phyloP scores from a whole-genome alignment of 1,140 invertebrate genomes.

The Helicoverpa armigera region DNA sequence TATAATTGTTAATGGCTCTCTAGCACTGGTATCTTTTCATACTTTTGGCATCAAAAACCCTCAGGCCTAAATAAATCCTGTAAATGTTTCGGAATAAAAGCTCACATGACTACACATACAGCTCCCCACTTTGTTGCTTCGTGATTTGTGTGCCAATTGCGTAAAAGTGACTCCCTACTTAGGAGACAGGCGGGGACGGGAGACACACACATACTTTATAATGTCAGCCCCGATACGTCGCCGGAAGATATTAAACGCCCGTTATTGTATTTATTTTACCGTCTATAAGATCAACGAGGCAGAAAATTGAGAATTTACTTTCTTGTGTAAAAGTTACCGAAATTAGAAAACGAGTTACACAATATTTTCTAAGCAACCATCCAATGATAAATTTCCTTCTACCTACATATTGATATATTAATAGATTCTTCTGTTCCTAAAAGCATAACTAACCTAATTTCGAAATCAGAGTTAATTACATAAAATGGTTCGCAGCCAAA shows the following conservation, averaged over 20 bases:
- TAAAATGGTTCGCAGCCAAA: too few species aligned
- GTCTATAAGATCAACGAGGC: constrained; percentile 4
- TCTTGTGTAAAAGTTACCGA: constrained; percentile 54
- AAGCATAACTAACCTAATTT: too few species aligned
- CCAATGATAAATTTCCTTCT: too few species aligned
- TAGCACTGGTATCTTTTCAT: too few species aligned
- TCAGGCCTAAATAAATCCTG: too few species aligned
- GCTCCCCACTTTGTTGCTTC: constrained; percentile 45
- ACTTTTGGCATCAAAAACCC: too few species aligned
- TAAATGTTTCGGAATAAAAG: too few species aligned
- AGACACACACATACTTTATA: constrained; percentile 29
- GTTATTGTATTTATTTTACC: constrained; percentile 23
- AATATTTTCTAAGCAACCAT: not conserved
- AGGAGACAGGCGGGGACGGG: constrained; percentile 36
- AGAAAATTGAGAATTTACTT: constrained; percentile 7
- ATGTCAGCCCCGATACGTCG: constrained; percentile 18
- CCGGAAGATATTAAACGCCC: constrained; percentile 31
- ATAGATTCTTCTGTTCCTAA: too few species aligned
- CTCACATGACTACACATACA: constrained; percentile 47
- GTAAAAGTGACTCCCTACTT: constrained; percentile 62
- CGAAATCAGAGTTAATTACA: too few species aligned
- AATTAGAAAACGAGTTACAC: not conserved
- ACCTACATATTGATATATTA: too few species aligned
- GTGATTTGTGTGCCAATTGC: constrained; percentile 63
- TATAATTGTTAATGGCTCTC: too few species aligned